phyloP scores from a whole-genome alignment of 2,797 vertebrate species.

The Merluccius polli region DNA sequence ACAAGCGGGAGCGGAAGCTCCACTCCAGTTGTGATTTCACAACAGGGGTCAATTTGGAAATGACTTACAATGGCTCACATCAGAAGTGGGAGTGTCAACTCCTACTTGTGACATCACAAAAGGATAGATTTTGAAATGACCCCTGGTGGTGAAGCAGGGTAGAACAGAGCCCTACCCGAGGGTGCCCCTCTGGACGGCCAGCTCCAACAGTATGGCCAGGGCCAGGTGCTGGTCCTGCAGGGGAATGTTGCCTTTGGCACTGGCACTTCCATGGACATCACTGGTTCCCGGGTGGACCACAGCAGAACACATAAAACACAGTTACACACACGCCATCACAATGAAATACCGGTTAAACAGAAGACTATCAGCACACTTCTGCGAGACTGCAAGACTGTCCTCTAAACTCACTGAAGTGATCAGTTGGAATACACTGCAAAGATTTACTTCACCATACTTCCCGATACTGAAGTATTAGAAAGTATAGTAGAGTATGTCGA shows the following conservation, averaged over 20 bases:
- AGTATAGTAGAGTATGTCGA: background rate
- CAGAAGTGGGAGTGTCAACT: too few species aligned
- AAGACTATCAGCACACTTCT: background rate
- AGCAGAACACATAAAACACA: background rate
- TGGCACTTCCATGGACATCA: slow-evolving; percentile 89
- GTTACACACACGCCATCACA: background rate
- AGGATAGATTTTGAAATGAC: background rate
- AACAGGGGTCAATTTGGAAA: too few species aligned
- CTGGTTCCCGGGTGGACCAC: slow-evolving; percentile 54
- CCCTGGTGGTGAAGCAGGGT: background rate
- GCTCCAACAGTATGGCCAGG: slow-evolving; percentile 91
- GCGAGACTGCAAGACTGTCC: too few species aligned
- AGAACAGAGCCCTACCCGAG: slow-evolving; percentile 75
- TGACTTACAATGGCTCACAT: too few species aligned
- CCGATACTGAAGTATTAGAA: background rate
- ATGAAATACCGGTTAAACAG: background rate
- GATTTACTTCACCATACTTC: too few species aligned
- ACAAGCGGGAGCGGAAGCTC: too few species aligned
- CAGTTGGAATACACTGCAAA: too few species aligned
- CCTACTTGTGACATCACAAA: too few species aligned
- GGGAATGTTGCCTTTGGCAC: slow-evolving; percentile 90
- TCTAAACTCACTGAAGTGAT: too few species aligned
- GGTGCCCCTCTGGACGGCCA: slow-evolving; percentile 95
- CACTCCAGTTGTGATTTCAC: too few species aligned
- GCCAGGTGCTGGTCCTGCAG: slow-evolving; percentile 97